These are phyloP conservation scores for Sebastes cheni DNA, from an alignment of 2,797 vertebrate genomes.

Conservation along the genomic window DNA sequence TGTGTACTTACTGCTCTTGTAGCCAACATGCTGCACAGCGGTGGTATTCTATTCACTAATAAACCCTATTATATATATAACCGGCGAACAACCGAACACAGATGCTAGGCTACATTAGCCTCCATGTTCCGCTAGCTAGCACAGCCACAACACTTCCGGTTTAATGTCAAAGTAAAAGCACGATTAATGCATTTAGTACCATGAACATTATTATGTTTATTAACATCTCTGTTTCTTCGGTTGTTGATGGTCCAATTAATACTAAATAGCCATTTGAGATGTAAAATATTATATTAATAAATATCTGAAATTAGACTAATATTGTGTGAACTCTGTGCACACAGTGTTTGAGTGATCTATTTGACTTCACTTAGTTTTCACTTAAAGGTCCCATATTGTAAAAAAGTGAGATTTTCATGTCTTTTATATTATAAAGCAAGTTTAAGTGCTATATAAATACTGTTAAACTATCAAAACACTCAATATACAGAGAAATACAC, in stretches of 20 bases:
- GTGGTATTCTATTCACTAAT: conserved; percentile 10
- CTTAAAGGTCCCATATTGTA: too few species aligned
- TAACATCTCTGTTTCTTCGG: too few species aligned
- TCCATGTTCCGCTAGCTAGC: neutral
- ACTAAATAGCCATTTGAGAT: neutral
- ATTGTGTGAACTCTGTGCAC: neutral
- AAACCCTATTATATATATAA: too few species aligned
- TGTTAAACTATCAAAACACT: too few species aligned
- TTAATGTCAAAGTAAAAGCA: neutral
- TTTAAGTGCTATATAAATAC: too few species aligned
- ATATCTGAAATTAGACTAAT: neutral
- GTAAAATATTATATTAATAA: neutral
- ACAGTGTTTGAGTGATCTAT: neutral
- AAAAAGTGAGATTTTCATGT: too few species aligned
- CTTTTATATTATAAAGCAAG: too few species aligned
- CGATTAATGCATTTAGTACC: too few species aligned
- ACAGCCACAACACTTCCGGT: neutral
- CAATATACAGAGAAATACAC: too few species aligned
- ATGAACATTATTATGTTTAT: neutral
- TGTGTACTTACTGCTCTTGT: conserved; percentile 75
- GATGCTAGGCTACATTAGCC: neutral
- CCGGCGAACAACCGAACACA: too few species aligned
- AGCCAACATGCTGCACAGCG: conserved; percentile 70
- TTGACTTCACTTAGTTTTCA: neutral
- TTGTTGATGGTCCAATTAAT: neutral